phyloP scores from a whole-genome alignment of 2,797 vertebrate species.

The Pseudopleuronectes americanus region DNA sequence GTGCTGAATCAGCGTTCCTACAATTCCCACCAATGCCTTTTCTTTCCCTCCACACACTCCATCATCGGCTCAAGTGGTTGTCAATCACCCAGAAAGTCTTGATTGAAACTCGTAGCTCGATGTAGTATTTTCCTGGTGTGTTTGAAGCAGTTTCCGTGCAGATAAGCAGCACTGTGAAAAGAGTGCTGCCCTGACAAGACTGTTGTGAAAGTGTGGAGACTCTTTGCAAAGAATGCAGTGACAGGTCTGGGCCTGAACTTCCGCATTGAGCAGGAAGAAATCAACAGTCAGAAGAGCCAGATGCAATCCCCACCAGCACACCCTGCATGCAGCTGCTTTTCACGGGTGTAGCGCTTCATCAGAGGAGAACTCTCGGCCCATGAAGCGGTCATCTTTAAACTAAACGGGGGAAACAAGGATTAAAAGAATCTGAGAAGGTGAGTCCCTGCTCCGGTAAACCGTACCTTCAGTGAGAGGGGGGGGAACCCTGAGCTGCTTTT shows the following conservation, averaged over 20 bases:
- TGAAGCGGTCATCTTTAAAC: constrained; percentile 46
- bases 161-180: constrained; percentile 44
- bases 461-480: constrained; percentile 19
- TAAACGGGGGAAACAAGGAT: constrained; percentile 42
- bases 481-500: neutral
- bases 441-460: constrained; percentile 43
- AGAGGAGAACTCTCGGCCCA: constrained; percentile 26
- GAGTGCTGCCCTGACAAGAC: constrained; percentile 49
- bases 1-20: constrained; percentile 50
- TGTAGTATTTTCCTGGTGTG: neutral
- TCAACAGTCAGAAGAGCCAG: constrained; percentile 61
- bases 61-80: constrained; percentile 14
- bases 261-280: constrained; percentile 82
- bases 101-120: neutral
- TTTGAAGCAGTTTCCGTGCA: constrained; percentile 4
- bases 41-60: constrained; percentile 1
- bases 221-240: constrained; percentile 73
- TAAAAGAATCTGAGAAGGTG: constrained; percentile 61
- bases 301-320: constrained; percentile 55
- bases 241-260: constrained; percentile 86
- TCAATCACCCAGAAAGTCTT: constrained; percentile 19
- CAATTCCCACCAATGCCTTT: neutral
- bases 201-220: constrained; percentile 68
- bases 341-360: constrained; percentile 23
- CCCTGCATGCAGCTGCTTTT: constrained; percentile 30